phyloP scores from a whole-genome alignment of 2,888 invertebrate species.

The Dolichomitus sp. region DNA sequence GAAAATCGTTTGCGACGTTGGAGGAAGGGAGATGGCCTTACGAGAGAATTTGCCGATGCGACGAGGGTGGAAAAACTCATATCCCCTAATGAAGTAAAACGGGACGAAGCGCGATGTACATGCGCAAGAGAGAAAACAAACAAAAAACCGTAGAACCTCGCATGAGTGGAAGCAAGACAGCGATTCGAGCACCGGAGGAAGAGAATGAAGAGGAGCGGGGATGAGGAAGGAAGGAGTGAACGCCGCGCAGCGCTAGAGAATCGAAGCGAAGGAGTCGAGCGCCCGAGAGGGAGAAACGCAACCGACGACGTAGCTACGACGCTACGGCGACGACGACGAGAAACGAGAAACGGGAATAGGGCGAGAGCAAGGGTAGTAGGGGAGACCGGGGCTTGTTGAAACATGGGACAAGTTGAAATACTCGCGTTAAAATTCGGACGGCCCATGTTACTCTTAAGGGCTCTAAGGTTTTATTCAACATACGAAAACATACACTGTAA shows the following conservation, averaged over 20 bases:
- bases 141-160: too few species aligned
- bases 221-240: slow-evolving; percentile 40
- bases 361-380: slow-evolving; percentile 46
- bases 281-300: slow-evolving; percentile 43
- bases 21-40: slow-evolving; percentile 67
- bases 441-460: too few species aligned
- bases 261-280: slow-evolving; percentile 43
- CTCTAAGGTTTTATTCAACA: too few species aligned
- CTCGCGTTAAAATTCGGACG: too few species aligned
- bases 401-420: too few species aligned
- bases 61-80: slow-evolving; percentile 79
- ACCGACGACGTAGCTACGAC: slow-evolving; percentile 26
- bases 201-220: neutral
- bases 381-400: too few species aligned
- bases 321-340: slow-evolving; percentile 27
- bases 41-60: slow-evolving; percentile 63
- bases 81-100: slow-evolving; percentile 82
- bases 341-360: slow-evolving; percentile 48
- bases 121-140: slow-evolving; percentile 35
- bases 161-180: slow-evolving; percentile 44
- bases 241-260: slow-evolving; percentile 41
- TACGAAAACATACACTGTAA: too few species aligned
- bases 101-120: slow-evolving; percentile 67
- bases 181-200: slow-evolving; percentile 2
- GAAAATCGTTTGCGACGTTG: slow-evolving; percentile 43